Base-by-base conservation (phyloP, 1,140 invertebrate species). In the Nymphalis io region DNA sequence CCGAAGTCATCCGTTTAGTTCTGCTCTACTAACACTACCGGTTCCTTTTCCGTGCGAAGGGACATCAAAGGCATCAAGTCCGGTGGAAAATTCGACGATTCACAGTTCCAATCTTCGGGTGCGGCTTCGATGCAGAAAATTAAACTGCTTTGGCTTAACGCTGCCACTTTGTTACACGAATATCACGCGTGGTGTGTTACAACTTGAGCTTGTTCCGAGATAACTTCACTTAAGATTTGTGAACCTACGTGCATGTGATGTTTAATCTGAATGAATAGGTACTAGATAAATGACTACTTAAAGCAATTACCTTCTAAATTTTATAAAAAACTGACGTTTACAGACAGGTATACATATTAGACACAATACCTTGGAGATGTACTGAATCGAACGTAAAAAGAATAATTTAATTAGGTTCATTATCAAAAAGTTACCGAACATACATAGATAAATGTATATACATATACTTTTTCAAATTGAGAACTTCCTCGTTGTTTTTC, bases 61-160 rank as follows among this genome's bases (percentile, higher is more conserved):
- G 38, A 59, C 63, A 27, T 73, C 67, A 76, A 81, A 76, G 76
- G 58, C 39, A 46, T 42, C 60, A 46, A 75, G 79, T 79, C 75
- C 73, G 44, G 74, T 72, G 76, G 73, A 80, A 82, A 82, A 74
- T 75, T 78, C 70, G 72, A 64, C 75, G 72, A 82, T 73, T 80
- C 78, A 75, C 72, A 79, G 76, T 80, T 76, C 70, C 69, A 74
- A 77, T 74, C 73, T 78, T 75, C 62, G 72, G 51, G 46, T 44
- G 67, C 66, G 67, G 72, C 65, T 51, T 40, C 59, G 76, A 79
- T 79, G 80, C 80, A 82, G 78, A 82, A 82, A 82, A 82, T 82
- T 82, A 75, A 70, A 73, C 70, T 67, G 68, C 65, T 72, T 71
- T 70, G 27, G 64, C 70, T 70, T 71, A 60, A 44, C 70, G n/a